A percentile compares a stretch with the other conserved stretches of the same genome.
phyloP scores from a whole-genome alignment of 1,140 invertebrate species.

The Heliconius eleuchia region DNA sequence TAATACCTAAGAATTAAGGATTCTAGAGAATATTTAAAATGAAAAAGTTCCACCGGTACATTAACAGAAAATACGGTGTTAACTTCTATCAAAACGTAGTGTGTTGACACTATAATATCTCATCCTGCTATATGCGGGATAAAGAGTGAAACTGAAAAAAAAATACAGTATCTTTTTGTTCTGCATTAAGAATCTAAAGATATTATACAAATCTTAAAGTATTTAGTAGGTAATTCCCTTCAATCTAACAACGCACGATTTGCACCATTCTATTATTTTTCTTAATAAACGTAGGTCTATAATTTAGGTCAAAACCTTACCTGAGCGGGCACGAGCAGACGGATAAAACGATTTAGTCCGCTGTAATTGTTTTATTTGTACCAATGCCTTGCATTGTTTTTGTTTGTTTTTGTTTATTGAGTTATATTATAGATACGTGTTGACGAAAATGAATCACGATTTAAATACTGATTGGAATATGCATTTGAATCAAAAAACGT shows the following conservation, averaged over 20 bases:
- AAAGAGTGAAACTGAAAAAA: too few relatives aligned
- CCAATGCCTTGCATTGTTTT: background rate
- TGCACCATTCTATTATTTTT: conserved; percentile 43
- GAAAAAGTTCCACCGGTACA: too few relatives aligned
- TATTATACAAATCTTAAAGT: too few relatives aligned
- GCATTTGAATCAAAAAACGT: background rate
- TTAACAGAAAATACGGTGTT: too few relatives aligned
- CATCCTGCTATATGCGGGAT: too few relatives aligned
- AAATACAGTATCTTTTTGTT: too few relatives aligned
- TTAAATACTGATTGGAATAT: background rate
- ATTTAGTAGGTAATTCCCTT: conserved; percentile 36
- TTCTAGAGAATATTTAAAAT: too few relatives aligned
- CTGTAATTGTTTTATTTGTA: conserved; percentile 36
- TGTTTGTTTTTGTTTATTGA: background rate
- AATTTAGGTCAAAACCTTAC: conserved; percentile 33
- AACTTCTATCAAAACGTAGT: too few relatives aligned
- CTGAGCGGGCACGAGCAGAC: conserved; percentile 26
- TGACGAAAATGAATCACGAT: background rate
- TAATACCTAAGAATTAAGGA: too few relatives aligned
- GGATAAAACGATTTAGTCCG: conserved; percentile 34
- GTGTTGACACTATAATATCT: too few relatives aligned
- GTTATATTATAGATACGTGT: background rate
- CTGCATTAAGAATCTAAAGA: too few relatives aligned
- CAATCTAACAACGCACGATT: conserved; percentile 40
- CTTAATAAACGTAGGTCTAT: conserved; percentile 39